These are phyloP conservation scores for Vipera ursinii DNA, from an alignment of 2,797 vertebrate genomes.

Conservation along the genomic window DNA sequence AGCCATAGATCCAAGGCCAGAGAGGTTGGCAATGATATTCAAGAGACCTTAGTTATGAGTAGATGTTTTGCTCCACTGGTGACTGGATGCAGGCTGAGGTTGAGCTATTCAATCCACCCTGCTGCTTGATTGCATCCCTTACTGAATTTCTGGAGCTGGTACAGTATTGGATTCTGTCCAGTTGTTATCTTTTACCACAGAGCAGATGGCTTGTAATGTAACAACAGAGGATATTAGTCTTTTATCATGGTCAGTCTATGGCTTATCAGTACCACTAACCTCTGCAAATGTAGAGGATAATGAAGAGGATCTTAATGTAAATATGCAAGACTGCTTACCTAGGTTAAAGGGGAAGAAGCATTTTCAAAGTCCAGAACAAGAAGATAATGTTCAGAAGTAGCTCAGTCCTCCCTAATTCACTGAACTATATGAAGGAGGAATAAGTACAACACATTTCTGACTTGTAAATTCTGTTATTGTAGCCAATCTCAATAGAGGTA, in stretches of 20 bases:
- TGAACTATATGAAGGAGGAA: neutral
- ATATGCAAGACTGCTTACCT: neutral
- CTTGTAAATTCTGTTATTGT: neutral
- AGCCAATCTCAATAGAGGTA: neutral
- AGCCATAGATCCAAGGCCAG: neutral
- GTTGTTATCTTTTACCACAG: neutral
- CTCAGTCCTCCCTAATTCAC: neutral
- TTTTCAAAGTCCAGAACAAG: neutral
- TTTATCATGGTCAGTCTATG: neutral
- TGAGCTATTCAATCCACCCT: neutral
- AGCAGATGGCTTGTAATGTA: neutral
- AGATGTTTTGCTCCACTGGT: neutral
- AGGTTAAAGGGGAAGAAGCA: neutral
- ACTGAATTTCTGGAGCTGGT: neutral
- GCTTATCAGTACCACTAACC: neutral
- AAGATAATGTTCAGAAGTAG: neutral
- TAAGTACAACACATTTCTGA: neutral
- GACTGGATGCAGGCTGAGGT: neutral
- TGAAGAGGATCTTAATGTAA: no score
- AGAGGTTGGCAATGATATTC: neutral
- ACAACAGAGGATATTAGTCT: neutral
- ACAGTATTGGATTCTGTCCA: neutral
- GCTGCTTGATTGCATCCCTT: neutral
- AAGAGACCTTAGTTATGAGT: neutral
- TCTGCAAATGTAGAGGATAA: neutral